A percentile compares a stretch with the other conserved stretches of the same genome.
Conservation (phyloP, 30 jellyfish, hydroid and myxozoan species). For the Clytia hemisphaerica region DNA sequence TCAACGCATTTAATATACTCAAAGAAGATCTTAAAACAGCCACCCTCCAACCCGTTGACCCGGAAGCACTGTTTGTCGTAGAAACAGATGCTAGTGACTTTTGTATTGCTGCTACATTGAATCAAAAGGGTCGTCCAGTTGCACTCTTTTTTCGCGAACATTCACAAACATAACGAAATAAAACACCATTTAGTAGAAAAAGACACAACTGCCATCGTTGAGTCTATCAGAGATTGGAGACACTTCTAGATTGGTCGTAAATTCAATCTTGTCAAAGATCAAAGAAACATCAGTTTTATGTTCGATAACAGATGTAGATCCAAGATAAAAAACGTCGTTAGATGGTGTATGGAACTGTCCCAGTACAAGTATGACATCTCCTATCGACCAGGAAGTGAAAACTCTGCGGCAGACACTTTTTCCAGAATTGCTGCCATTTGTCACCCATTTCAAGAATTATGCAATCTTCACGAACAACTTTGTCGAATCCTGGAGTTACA, state of each 20-base stretch:
- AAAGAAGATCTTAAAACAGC: conserved; percentile 11
- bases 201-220: conserved; percentile 64
- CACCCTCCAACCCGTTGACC: conserved; percentile 11
- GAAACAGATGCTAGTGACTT: conserved; percentile 86
- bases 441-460: background rate
- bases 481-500: conserved; percentile 13
- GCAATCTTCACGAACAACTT: background rate
- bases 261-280: conserved; percentile 62
- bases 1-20: conserved; percentile 14
- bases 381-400: conserved; percentile 74
- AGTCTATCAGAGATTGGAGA: conserved; percentile 56
- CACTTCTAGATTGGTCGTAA: conserved; percentile 54
- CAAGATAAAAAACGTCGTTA: conserved; percentile 49
- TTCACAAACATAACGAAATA: conserved; percentile 36
- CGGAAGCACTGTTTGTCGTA: conserved; percentile 10
- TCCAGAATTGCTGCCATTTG: conserved; percentile 41
- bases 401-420: conserved; percentile 54
- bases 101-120: conserved; percentile 67
- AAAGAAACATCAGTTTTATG: conserved; percentile 59
- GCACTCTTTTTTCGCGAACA: conserved; percentile 45
- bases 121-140: conserved; percentile 53
- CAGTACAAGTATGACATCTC: conserved; percentile 51
- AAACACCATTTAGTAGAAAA: conserved; percentile 52
- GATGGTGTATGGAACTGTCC: conserved; percentile 75
- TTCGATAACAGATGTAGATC: conserved; percentile 31